A percentile compares a stretch with the other conserved stretches of the same genome.
Conservation (phyloP, 2,888 invertebrate species). For the Drosophila prolongata region DNA sequence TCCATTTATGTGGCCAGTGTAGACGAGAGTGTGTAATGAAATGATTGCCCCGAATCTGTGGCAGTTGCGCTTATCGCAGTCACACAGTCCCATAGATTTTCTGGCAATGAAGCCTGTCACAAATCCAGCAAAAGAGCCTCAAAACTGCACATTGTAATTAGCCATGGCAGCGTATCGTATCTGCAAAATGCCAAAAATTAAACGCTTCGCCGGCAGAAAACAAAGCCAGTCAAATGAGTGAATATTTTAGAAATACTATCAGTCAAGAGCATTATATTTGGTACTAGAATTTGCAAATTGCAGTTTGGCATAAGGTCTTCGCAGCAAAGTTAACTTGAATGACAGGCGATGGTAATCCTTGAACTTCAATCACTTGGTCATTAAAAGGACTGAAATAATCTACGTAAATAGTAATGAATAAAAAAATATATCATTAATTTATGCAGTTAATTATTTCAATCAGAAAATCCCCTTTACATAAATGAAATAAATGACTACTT, state of each 20-base stretch:
- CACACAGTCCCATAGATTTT: slow-evolving; percentile 14
- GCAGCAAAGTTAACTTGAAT: not conserved
- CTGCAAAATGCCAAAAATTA: slow-evolving; percentile 51
- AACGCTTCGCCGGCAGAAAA: slow-evolving; percentile 46
- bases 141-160: slow-evolving; percentile 64
- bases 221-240: slow-evolving; percentile 18
- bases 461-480: no score
- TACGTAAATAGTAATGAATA: no score
- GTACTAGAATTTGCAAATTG: slow-evolving; percentile 46
- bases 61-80: slow-evolving; percentile 54
- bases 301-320: no score
- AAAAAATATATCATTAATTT: no score
- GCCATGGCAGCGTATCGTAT: slow-evolving; percentile 52
- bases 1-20: slow-evolving; percentile 18
- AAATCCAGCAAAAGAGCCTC: slow-evolving; percentile 45
- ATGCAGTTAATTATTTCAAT: no score
- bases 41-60: slow-evolving; percentile 63
- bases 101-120: slow-evolving; percentile 50
- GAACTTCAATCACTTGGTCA: no score
- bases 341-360: not conserved
- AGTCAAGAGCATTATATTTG: slow-evolving; percentile 28
- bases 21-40: slow-evolving; percentile 41
- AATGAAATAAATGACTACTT: not conserved
- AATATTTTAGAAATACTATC: slow-evolving; percentile 27
- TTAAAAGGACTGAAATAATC: no score